phyloP scores from a whole-genome alignment of 2,888 invertebrate species.

The Scaptomyza parva region DNA sequence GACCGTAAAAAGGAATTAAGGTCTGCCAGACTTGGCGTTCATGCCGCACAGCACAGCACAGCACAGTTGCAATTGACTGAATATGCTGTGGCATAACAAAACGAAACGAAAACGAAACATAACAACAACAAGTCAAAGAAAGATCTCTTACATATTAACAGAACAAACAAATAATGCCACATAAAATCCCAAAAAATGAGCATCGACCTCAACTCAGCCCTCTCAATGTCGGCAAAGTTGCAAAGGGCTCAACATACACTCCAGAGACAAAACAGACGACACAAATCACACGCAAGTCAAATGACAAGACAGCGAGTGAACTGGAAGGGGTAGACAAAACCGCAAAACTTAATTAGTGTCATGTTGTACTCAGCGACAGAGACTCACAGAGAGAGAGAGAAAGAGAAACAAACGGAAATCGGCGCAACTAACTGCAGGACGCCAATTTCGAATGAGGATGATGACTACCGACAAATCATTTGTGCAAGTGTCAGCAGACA shows the following conservation, averaged over 20 bases:
- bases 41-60: constrained; percentile 20
- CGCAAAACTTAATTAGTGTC: constrained; percentile 82
- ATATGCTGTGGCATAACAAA: constrained; percentile 51
- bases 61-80: constrained; percentile 77
- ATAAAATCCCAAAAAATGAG: constrained; percentile 53
- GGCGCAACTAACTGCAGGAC: constrained; percentile 71
- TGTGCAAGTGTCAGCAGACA: constrained; percentile 55
- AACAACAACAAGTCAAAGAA: constrained; percentile 18
- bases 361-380: constrained; percentile 75
- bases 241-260: constrained; percentile 41
- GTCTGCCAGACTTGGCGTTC: constrained; percentile 82
- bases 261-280: constrained; percentile 44
- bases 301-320: constrained; percentile 27
- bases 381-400: constrained; percentile 54
- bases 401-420: constrained; percentile 70
- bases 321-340: constrained; percentile 40
- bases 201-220: constrained; percentile 14
- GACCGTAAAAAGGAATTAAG: constrained; percentile 85
- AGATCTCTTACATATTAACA: constrained; percentile 69
- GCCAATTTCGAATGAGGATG: constrained; percentile 52
- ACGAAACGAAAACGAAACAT: constrained; percentile 26
- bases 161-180: constrained; percentile 74
- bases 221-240: constrained; percentile 70
- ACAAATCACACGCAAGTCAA: constrained; percentile 74
- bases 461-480: constrained; percentile 61